phyloP scores from a whole-genome alignment of 2,113 vertebrate genomes.

The Fulica atra region DNA sequence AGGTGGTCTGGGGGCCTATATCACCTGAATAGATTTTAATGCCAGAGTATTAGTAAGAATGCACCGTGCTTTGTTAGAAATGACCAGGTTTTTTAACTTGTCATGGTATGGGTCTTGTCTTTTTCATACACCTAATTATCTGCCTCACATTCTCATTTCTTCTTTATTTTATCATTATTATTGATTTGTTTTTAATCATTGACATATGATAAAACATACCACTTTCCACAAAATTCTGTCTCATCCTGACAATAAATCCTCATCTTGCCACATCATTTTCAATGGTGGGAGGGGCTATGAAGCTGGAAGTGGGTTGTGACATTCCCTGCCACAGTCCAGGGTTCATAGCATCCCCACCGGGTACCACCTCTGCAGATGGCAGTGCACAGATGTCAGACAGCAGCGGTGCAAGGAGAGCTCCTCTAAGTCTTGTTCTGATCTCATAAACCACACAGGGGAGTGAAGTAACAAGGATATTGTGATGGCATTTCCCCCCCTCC shows the following conservation, averaged over 20 bases:
- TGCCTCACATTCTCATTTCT: neutral
- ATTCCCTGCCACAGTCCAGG: neutral
- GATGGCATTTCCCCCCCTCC: neutral
- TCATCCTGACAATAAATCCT: neutral
- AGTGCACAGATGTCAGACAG: neutral
- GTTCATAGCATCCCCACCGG: neutral
- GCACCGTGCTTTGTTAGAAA: neutral
- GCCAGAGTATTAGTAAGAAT: neutral
- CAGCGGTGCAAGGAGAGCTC: fast-evolving
- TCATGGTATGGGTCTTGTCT: neutral
- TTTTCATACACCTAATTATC: neutral
- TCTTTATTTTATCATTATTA: neutral
- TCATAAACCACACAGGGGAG: neutral
- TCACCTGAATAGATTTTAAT: neutral
- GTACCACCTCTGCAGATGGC: neutral
- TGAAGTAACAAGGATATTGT: neutral
- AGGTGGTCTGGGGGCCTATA: neutral
- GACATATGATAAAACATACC: neutral
- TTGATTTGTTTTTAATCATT: neutral
- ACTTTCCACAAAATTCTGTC: neutral
- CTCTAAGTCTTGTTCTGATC: neutral
- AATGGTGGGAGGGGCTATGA: neutral
- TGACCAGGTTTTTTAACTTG: neutral
- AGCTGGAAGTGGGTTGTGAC: neutral
- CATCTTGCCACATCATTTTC: neutral